These are phyloP conservation scores for Polyommatus iphigenia DNA, from an alignment of 2,888 invertebrate species.

Conservation along the genomic window DNA sequence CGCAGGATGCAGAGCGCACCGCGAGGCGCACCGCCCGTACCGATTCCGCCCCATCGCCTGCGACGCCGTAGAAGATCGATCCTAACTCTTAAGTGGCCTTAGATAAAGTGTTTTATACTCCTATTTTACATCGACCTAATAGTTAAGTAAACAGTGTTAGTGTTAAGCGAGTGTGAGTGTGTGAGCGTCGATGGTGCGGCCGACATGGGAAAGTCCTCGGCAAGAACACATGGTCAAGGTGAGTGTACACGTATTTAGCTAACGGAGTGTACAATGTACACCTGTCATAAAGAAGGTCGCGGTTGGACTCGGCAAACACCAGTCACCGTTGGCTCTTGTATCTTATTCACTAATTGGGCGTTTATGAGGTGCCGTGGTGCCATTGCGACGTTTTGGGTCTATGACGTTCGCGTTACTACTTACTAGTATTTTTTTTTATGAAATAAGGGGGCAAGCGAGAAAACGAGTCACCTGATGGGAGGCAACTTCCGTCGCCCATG, in stretches of 20 bases:
- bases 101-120: conserved; percentile 76
- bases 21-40: conserved; percentile 76
- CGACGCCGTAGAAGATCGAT: conserved; percentile 72
- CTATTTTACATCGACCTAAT: conserved; percentile 76
- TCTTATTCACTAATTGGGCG: conserved; percentile 25
- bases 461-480: no score
- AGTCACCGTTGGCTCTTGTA: conserved; percentile 17
- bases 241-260: conserved; percentile 51
- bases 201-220: conserved; percentile 81
- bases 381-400: neutral
- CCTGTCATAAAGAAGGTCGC: conserved; percentile 49
- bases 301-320: conserved; percentile 7
- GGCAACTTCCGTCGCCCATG: no score
- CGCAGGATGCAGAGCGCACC: conserved; percentile 79
- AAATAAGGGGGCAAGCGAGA: no score
- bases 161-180: conserved; percentile 69
- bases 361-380: neutral
- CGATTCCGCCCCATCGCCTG: conserved; percentile 69
- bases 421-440: neutral
- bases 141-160: conserved; percentile 70
- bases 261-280: conserved; percentile 43
- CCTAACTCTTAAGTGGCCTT: conserved; percentile 75
- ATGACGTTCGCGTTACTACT: neutral
- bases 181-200: conserved; percentile 78
- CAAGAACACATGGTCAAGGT: conserved; percentile 81